Evolutionary conservation across 2,888 invertebrate species (phyloP), one percentile per base, ranked within the genome.

Genomic region (Thelaira solivaga): DNA sequence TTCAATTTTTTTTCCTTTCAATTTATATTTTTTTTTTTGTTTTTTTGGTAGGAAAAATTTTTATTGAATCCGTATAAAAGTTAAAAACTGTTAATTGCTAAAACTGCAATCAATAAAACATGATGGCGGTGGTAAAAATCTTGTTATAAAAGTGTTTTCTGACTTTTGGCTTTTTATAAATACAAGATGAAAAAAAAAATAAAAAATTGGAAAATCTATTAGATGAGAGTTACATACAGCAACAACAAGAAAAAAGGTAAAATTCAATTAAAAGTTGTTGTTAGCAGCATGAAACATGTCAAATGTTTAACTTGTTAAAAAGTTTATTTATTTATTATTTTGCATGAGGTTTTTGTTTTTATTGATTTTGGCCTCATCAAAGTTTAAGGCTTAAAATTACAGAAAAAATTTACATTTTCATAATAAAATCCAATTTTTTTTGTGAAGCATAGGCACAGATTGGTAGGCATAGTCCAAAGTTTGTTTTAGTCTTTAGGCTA

Each of bases 31-130:
- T 53, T 55, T 55, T 1, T 22, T 18, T 8, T 31, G n/a, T 61
- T 61, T 24, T 10, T 16, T 34, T 29, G 18, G 1, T 20, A 39
- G 22, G 11, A 26, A 55, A 34, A 36, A 20, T 20, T 6, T 6
- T 1, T 29, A 43, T 51, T 41, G 24, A 57, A 61, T 31, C 47
- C 34, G 39, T 34, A 57, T 24, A 53, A 61, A 71, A 51, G 36
- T 69, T 64, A 36, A 71, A 72, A 72, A 76, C 57, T 72, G 53
- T 67, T 76, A 76, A 76, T 76, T 72, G 72, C 41, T 62, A 39
- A 67, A 76, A 67, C 43, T 67, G 53, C 39, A 55, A 67, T 72
- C 72, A 67, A 67, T 68, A 67, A 77, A 72, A 72, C 67, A 77
- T 61, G 74, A 65, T 41, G 73, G 26, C 11, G 29, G 39, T 49